A percentile compares a stretch with the other conserved stretches of the same genome.
These are phyloP conservation scores for Drosophila setosimentum DNA, from an alignment of 2,888 invertebrate species.

Conservation along the genomic window DNA sequence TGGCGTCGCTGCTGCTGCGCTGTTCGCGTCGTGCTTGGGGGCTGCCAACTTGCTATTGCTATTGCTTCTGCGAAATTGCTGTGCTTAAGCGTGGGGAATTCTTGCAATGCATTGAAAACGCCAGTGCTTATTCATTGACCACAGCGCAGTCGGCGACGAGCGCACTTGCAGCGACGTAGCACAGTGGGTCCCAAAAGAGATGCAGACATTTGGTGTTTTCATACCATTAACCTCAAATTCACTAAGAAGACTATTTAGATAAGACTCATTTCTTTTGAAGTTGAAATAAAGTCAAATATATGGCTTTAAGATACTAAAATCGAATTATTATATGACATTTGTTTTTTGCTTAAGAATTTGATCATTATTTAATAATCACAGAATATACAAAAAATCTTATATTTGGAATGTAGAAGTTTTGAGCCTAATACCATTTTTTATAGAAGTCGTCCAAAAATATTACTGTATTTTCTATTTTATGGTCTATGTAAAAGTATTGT, in stretches of 20 bases:
- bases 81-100: conserved; percentile 59
- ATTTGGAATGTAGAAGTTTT: no score
- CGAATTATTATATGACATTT: neutral
- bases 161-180: conserved; percentile 5
- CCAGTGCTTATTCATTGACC: conserved; percentile 61
- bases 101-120: conserved; percentile 62
- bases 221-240: neutral
- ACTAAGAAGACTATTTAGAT: neutral
- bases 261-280: neutral
- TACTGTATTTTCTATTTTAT: neutral
- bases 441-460: no score
- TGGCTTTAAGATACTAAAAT: neutral
- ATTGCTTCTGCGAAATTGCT: conserved; percentile 51
- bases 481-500: neutral
- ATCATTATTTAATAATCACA: neutral
- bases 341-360: neutral
- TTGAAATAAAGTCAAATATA: neutral
- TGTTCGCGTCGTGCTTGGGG: conserved; percentile 28
- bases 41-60: conserved; percentile 59
- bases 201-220: neutral
- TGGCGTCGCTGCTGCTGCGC: conserved; percentile 34
- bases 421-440: no score
- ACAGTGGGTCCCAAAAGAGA: conserved; percentile 21
- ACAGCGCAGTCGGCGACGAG: conserved; percentile 37
- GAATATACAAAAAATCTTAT: neutral